Conservation (phyloP, 2,797 vertebrate genomes). For the Natrix natrix region DNA sequence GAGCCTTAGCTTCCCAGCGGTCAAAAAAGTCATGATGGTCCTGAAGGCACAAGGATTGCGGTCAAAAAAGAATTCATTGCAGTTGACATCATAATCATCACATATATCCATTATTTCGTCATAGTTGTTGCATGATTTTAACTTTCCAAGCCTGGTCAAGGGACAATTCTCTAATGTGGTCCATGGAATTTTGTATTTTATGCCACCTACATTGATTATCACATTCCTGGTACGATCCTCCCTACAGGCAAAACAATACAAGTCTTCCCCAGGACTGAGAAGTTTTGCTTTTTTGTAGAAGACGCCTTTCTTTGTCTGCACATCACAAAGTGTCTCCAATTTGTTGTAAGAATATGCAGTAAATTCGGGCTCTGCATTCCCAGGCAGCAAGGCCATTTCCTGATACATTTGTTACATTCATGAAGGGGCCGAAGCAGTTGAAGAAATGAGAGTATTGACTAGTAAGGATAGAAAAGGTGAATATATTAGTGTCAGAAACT, state of each 20-base stretch:
- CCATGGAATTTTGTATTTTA: conserved; percentile 91
- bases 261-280: conserved; percentile 71
- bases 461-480: conserved; percentile 33
- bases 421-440: conserved; percentile 43
- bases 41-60: conserved; percentile 92
- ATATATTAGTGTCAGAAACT: conserved; percentile 47
- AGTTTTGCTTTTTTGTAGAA: conserved; percentile 87
- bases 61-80: conserved; percentile 97
- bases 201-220: conserved; percentile 94
- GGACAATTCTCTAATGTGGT: conserved; percentile 91
- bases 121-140: conserved; percentile 84
- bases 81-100: conserved; percentile 89
- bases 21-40: conserved; percentile 91
- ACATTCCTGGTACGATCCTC: conserved; percentile 73
- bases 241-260: conserved; percentile 62
- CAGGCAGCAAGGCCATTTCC: conserved; percentile 86
- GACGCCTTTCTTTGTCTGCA: conserved; percentile 81
- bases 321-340: conserved; percentile 79
- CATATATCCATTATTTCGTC: conserved; percentile 94
- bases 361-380: conserved; percentile 78
- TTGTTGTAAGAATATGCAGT: conserved; percentile 77
- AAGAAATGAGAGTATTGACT: conserved; percentile 33
- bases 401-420: conserved; percentile 76
- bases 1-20: conserved; percentile 89
- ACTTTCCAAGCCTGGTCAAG: conserved; percentile 87